A percentile compares a stretch with the other conserved stretches of the same genome.
phyloP scores from a whole-genome alignment of 2,113 vertebrate genomes.

The Mellivora capensis region DNA sequence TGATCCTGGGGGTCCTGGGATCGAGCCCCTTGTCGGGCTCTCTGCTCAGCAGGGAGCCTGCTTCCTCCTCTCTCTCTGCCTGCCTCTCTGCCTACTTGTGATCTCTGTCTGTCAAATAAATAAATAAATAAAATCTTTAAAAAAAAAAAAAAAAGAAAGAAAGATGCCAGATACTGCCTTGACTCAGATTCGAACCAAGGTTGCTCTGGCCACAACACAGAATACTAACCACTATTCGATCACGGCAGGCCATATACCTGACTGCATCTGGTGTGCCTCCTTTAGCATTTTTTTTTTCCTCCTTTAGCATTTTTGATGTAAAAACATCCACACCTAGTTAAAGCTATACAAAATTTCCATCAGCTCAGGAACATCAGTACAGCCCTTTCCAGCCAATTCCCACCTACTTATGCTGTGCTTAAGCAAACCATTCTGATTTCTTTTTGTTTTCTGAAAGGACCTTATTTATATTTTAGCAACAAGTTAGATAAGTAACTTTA shows the following conservation, averaged over 20 bases:
- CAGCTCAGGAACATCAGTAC: background rate
- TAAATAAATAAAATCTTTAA: too few relatives aligned
- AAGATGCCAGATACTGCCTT: constrained; percentile 61
- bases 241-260: background rate
- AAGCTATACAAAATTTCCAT: background rate
- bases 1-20: too few relatives aligned
- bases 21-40: too few relatives aligned
- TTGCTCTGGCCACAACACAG: constrained; percentile 84
- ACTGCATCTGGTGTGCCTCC: rapidly evolving
- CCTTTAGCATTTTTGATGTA: background rate
- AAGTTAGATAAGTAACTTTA: background rate
- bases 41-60: too few relatives aligned
- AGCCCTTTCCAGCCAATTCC: background rate
- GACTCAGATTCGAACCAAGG: constrained; percentile 86
- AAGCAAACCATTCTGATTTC: background rate
- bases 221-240: constrained; percentile 50
- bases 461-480: background rate
- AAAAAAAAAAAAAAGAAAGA: too few relatives aligned
- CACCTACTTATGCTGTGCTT: background rate
- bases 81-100: too few relatives aligned
- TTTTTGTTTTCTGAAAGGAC: background rate
- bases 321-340: background rate
- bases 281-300: background rate
- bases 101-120: too few relatives aligned
- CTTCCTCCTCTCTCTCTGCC: too few relatives aligned